Evolutionary conservation across 2,888 invertebrate genomes (phyloP), one percentile per base, ranked within the genome.

Genomic region (Lepetodrilus schrolli): DNA sequence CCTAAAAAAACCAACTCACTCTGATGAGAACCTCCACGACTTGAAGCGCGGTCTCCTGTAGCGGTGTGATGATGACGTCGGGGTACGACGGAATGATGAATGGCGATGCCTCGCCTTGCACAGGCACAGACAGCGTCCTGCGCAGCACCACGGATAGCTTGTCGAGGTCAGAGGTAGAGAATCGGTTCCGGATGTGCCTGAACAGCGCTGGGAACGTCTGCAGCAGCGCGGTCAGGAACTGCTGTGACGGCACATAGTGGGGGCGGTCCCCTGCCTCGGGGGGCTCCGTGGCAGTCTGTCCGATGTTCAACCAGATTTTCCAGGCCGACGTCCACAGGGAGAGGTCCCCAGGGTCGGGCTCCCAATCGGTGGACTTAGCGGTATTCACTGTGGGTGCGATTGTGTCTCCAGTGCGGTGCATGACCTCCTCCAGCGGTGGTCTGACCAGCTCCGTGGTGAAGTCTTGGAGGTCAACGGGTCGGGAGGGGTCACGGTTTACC

Each of bases 151-250:
- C 92, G 76, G 96, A 96, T 51, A 98, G 92, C 86, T 94, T 94
- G 81, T 94, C 93, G 78, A 97, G 93, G 91, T 97, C 97, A 26
- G 86, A 75, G n/a, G 81, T 81, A 34, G 84, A 85, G 79, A 90
- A 90, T 94, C 94, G 94, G 75, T 93, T 91, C 87, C 94, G 93
- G 84, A 97, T 95, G 86, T 96, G 96, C 81, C 95, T 95, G 92
- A 97, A 98, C 75, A 99, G 94, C 74, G 95, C 95, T 3, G 98
- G 97, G 91, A 99, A 98, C 88, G 98, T 97, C 91, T 98, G 97
- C 81, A 98, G 95, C 17, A 98, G 92, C 0, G 98, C 96, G 0
- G 97, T 97, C 72, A 99, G 93, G 92, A 97, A 99, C 77, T 95
- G 95, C 87, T 98, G 96, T 23, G 96, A 96, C 0, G 98, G 97